A percentile compares a stretch with the other conserved stretches of the same genome.
These are phyloP conservation scores for Diuraphis noxia DNA, from an alignment of 1,140 invertebrate species.

Conservation along the genomic window DNA sequence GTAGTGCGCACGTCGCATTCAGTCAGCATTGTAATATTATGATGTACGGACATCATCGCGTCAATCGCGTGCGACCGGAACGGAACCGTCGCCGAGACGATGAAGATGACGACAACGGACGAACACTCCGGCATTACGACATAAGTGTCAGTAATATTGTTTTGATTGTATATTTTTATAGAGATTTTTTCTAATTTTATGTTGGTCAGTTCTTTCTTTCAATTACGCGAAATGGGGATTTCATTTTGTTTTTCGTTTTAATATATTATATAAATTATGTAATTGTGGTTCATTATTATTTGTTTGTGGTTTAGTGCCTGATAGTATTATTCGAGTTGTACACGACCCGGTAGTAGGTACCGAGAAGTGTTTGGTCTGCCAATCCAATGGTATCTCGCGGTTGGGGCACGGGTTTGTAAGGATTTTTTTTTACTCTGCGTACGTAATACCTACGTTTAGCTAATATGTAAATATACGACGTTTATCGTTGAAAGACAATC, in stretches of 20 bases:
- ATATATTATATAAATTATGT: not conserved
- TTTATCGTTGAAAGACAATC: not conserved
- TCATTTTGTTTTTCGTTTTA: not conserved
- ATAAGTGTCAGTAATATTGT: not conserved
- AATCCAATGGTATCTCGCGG: too few species aligned
- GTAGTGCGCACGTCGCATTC: too few species aligned
- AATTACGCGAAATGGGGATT: not conserved
- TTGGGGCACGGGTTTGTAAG: not conserved
- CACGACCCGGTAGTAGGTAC: not conserved
- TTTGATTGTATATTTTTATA: conserved; percentile 2
- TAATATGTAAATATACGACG: not conserved
- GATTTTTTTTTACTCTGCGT: not conserved
- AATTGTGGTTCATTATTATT: not conserved
- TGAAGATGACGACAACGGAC: not conserved
- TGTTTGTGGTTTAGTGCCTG: not conserved
- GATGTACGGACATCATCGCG: not conserved
- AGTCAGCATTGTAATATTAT: too few species aligned
- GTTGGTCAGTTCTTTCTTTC: not conserved
- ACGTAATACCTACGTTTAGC: not conserved
- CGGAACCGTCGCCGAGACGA: too few species aligned
- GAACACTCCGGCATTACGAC: not conserved
- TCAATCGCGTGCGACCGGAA: too few species aligned
- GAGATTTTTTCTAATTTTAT: not conserved
- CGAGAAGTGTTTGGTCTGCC: too few species aligned
- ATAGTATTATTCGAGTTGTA: not conserved